phyloP scores from a whole-genome alignment of 2,113 vertebrate species.

The Lagopus muta region DNA sequence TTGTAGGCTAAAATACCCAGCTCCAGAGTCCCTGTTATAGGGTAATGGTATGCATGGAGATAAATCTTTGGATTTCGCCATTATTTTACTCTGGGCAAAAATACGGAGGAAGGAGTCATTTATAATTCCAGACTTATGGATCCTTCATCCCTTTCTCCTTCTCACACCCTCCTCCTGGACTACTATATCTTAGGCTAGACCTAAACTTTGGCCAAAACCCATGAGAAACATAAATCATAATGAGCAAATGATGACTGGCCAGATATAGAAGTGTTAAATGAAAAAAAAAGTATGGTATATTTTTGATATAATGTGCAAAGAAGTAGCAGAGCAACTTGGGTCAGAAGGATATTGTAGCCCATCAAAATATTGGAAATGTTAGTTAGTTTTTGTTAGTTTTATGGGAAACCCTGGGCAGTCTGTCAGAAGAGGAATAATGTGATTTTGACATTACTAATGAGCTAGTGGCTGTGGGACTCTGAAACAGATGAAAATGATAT shows the following conservation, averaged over 20 bases:
- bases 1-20: not conserved
- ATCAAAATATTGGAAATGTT: not conserved
- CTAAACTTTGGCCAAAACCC: not conserved
- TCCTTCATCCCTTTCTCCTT: not conserved
- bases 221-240: not conserved
- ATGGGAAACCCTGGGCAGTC: not conserved
- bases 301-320: not conserved
- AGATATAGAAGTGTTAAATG: not conserved
- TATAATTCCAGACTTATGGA: not conserved
- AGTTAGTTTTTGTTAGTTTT: not conserved
- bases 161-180: not conserved
- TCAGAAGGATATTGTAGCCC: not conserved
- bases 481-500: not conserved
- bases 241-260: not conserved
- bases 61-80: not conserved
- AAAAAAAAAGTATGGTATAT: not conserved
- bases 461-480: not conserved
- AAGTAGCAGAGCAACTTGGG: not conserved
- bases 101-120: not conserved
- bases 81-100: not conserved
- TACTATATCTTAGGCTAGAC: not conserved
- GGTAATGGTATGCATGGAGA: not conserved
- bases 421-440: not conserved
- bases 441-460: not conserved
- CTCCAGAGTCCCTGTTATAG: not conserved